phyloP scores from a whole-genome alignment of 2,888 invertebrate species.

The Erebia aethiops region DNA sequence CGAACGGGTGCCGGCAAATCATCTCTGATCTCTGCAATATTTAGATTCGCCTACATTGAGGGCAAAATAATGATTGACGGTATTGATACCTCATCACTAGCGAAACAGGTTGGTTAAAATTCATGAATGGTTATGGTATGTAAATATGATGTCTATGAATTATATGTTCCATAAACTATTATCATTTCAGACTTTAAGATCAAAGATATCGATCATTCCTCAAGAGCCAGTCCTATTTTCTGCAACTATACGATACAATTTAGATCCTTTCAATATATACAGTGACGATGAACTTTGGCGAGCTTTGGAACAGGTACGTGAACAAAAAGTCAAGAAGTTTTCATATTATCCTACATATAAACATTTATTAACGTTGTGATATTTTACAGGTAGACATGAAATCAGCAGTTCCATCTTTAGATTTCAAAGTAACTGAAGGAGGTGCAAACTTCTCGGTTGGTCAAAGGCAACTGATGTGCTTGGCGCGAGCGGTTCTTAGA shows the following conservation, averaged over 20 bases:
- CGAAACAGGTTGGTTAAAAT: slow-evolving; percentile 70
- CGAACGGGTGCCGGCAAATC: slow-evolving; percentile 90
- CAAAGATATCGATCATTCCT: slow-evolving; percentile 86
- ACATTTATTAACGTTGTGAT: not conserved
- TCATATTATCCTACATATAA: not conserved
- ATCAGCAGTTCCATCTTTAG: slow-evolving; percentile 85
- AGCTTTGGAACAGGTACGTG: slow-evolving; percentile 86
- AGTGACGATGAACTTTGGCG: slow-evolving; percentile 87
- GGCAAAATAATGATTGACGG: slow-evolving; percentile 86
- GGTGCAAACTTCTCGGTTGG: slow-evolving; percentile 94
- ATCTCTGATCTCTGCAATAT: slow-evolving; percentile 86
- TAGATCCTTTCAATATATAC: slow-evolving; percentile 89
- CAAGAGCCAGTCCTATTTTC: slow-evolving; percentile 95
- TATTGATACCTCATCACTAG: slow-evolving; percentile 81
- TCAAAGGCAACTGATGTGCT: slow-evolving; percentile 93
- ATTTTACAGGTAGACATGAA: slow-evolving; percentile 87
- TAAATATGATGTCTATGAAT: not conserved
- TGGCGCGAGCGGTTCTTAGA: slow-evolving; percentile 93
- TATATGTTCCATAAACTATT: slow-evolving; percentile 43
- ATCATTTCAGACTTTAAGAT: slow-evolving; percentile 79
- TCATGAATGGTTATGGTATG: not conserved
- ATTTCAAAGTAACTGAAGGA: slow-evolving; percentile 88
- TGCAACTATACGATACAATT: slow-evolving; percentile 86
- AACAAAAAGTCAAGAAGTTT: not conserved
- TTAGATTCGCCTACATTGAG: slow-evolving; percentile 85